Percentiles rank a stretch among this genome's conserved stretches.
Evolutionary conservation across 2,797 vertebrate genomes (phyloP).

Genomic region (Propithecus perrieri): DNA sequence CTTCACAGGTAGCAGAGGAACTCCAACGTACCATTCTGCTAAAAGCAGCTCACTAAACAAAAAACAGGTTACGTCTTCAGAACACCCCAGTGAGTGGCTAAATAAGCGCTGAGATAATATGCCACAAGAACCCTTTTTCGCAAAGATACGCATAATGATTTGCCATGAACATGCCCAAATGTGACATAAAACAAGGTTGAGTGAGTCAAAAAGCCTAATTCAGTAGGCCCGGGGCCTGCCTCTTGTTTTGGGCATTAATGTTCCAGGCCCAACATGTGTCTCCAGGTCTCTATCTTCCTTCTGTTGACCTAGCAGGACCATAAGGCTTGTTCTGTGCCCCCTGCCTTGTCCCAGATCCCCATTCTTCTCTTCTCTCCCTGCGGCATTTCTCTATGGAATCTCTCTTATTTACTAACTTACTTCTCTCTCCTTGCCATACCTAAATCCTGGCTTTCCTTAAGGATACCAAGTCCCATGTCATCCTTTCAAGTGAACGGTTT

Average conservation of each 20-base stretch:
- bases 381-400: background rate
- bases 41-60: background rate
- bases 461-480: background rate
- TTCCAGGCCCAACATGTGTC: background rate
- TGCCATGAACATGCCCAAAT: background rate
- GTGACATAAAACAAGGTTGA: background rate
- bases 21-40: background rate
- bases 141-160: background rate
- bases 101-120: background rate
- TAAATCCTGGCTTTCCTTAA: background rate
- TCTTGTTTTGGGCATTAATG: background rate
- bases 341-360: background rate
- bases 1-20: background rate
- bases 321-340: rapidly evolving
- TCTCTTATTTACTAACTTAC: background rate
- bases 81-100: background rate
- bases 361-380: background rate
- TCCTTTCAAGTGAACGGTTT: background rate
- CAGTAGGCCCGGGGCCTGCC: too few relatives aligned
- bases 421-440: background rate
- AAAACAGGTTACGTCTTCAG: background rate
- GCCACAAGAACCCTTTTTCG: background rate
- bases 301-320: rapidly evolving
- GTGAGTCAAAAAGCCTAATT: background rate
- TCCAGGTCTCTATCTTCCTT: background rate